Conservation (phyloP, 2,888 invertebrate species). For the Apodemia mormo region DNA sequence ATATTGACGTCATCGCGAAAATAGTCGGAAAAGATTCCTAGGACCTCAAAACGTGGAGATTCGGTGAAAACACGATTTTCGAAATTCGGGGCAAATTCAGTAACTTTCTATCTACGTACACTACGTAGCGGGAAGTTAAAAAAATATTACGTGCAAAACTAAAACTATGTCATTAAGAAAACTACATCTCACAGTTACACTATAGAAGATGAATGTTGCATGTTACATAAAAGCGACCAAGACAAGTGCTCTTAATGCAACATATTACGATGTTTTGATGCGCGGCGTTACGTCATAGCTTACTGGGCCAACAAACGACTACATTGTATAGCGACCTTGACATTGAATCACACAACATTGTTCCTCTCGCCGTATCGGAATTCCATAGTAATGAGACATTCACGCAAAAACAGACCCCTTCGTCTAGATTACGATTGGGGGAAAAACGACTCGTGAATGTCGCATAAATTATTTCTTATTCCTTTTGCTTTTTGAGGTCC, state of each 20-base stretch:
- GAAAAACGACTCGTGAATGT: neutral
- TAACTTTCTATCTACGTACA: no score
- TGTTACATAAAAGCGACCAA: slow-evolving; percentile 12
- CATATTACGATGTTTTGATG: slow-evolving; percentile 31
- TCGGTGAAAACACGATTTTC: no score
- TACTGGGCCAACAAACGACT: slow-evolving; percentile 41
- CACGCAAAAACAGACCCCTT: slow-evolving; percentile 1
- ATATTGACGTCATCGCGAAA: no score
- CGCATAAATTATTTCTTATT: neutral
- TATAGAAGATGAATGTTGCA: neutral
- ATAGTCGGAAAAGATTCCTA: no score
- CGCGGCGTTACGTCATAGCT: slow-evolving; percentile 21
- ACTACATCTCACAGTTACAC: neutral
- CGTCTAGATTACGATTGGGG: neutral
- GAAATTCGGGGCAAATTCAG: no score
- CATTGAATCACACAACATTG: slow-evolving; percentile 33
- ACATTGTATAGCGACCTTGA: slow-evolving; percentile 43
- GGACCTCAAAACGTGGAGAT: no score
- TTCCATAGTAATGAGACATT: slow-evolving; percentile 20
- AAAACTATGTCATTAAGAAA: neutral
- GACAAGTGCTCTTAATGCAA: slow-evolving; percentile 18
- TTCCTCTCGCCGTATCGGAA: slow-evolving; percentile 13
- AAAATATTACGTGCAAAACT: neutral
- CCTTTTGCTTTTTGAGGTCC: neutral
- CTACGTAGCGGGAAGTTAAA: no score